These are phyloP conservation scores for Germaria angustata DNA, from an alignment of 2,888 invertebrate genomes.

Conservation along the genomic window DNA sequence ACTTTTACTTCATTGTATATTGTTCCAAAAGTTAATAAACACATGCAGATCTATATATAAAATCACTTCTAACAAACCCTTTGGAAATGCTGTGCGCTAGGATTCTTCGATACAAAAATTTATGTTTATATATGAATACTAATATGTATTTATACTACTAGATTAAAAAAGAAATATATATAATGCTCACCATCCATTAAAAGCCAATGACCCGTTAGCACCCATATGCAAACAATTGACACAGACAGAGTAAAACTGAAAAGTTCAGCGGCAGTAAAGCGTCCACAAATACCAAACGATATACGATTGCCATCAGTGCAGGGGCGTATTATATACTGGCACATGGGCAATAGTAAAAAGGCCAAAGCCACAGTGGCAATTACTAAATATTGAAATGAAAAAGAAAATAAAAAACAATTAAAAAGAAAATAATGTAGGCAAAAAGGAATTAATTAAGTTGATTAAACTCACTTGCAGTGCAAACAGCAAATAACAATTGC, in stretches of 20 bases:
- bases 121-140: too few relatives aligned
- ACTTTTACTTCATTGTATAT: too few relatives aligned
- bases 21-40: too few relatives aligned
- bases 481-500: slow-evolving; percentile 97
- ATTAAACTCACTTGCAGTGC: slow-evolving; percentile 93
- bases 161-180: slow-evolving; percentile 11
- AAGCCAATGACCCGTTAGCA: slow-evolving; percentile 98
- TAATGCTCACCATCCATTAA: slow-evolving; percentile 91
- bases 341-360: slow-evolving; percentile 97
- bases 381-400: slow-evolving; percentile 82
- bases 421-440: slow-evolving; percentile 1
- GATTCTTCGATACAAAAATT: too few relatives aligned
- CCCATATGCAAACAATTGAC: slow-evolving; percentile 97
- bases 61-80: too few relatives aligned
- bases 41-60: too few relatives aligned
- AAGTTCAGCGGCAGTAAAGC: slow-evolving; percentile 96
- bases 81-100: too few relatives aligned
- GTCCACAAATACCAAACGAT: slow-evolving; percentile 94
- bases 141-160: neutral
- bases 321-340: slow-evolving; percentile 94
- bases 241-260: slow-evolving; percentile 95
- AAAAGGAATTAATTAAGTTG: slow-evolving; percentile 10
- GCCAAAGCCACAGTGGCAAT: slow-evolving; percentile 98
- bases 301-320: slow-evolving; percentile 92
- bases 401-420: slow-evolving; percentile 39